Percentiles rank a stretch among this genome's conserved stretches.
phyloP scores from a whole-genome alignment of 2,113 vertebrate species.

The Thalassarche chlororhynchos region DNA sequence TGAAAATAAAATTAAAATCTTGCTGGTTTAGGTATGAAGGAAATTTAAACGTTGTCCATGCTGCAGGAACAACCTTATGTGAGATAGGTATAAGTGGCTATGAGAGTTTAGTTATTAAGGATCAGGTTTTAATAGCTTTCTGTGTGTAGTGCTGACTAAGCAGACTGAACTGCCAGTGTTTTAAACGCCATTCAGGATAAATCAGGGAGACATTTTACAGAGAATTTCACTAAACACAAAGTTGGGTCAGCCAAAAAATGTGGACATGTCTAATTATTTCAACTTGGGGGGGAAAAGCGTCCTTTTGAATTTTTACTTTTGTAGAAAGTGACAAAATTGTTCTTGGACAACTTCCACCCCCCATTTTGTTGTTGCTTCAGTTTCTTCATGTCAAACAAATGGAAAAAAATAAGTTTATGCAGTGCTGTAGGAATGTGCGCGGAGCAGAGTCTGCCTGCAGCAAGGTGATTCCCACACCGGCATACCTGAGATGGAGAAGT shows the following conservation, averaged over 20 bases:
- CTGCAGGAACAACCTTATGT: neutral
- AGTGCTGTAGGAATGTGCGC: rapidly evolving
- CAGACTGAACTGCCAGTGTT: neutral
- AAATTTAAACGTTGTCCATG: rapidly evolving
- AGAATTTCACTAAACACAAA: neutral
- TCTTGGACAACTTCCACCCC: neutral
- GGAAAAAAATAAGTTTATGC: no score
- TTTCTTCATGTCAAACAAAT: neutral
- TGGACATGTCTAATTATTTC: neutral
- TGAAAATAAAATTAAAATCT: neutral
- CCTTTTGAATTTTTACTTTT: neutral
- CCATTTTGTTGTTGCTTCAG: neutral
- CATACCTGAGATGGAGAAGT: neutral
- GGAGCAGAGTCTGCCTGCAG: neutral
- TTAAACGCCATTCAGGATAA: neutral
- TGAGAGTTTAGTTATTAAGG: neutral
- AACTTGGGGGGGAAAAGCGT: rapidly evolving
- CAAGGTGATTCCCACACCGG: neutral
- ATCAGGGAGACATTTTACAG: neutral
- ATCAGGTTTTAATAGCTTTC: neutral
- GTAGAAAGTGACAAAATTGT: neutral
- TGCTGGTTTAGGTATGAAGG: neutral
- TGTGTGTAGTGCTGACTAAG: neutral
- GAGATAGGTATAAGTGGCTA: neutral
- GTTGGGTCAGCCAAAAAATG: neutral